phyloP scores from a whole-genome alignment of 2,888 invertebrate genomes.

The Branchipolynoe longqiensis region DNA sequence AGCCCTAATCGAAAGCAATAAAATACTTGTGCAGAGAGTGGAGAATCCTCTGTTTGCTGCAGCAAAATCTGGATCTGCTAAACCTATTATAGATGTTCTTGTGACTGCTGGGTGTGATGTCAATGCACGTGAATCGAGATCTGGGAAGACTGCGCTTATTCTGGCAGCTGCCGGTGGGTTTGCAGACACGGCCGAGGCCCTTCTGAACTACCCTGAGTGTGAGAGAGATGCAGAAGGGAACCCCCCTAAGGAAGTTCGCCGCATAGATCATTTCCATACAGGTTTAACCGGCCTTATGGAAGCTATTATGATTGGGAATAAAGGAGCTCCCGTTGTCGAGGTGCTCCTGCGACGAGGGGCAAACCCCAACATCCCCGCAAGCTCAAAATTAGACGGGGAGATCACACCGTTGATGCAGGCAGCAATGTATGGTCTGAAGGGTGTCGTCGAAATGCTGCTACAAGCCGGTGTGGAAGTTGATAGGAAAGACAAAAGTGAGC shows the following conservation, averaged over 20 bases:
- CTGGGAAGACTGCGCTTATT: constrained; percentile 9
- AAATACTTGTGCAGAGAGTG: background rate
- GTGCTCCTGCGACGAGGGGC: constrained; percentile 12
- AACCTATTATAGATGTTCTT: constrained; percentile 5
- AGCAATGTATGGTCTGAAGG: constrained; percentile 29
- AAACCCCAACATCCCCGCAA: background rate
- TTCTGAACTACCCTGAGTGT: background rate
- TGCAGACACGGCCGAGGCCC: constrained; percentile 19
- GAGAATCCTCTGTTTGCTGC: background rate
- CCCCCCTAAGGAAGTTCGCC: background rate
- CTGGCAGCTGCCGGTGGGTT: constrained; percentile 11
- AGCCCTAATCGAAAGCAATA: background rate
- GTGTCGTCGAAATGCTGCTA: constrained; percentile 25
- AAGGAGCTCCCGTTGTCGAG: constrained; percentile 25
- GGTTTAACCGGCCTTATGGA: constrained; percentile 18
- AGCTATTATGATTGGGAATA: background rate
- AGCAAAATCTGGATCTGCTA: background rate
- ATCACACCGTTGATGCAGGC: constrained; percentile 42
- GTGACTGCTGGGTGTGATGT: constrained; percentile 1
- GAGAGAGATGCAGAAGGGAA: background rate
- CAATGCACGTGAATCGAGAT: background rate
- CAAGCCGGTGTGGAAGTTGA: constrained; percentile 15
- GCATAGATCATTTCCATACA: constrained; percentile 28
- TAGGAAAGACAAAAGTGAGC: background rate
- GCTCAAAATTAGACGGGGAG: constrained; percentile 11